A percentile compares a stretch with the other conserved stretches of the same genome.
Conservation (phyloP, 2,797 vertebrate species). For the Anabas testudineus region DNA sequence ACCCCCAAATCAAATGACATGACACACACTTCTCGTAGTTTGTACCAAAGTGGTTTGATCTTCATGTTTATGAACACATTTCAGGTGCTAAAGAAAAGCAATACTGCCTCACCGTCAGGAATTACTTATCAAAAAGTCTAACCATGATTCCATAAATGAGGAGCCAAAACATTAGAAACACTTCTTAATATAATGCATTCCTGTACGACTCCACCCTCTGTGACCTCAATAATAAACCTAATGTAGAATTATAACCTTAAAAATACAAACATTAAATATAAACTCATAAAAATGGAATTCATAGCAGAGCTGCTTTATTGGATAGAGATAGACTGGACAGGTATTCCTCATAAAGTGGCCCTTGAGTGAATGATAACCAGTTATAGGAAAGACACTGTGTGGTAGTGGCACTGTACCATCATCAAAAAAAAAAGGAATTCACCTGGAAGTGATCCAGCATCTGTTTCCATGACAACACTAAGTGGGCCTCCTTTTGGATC, state of each 20-base stretch:
- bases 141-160: no score
- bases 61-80: background rate
- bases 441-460: constrained; percentile 99
- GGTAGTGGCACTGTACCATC: background rate
- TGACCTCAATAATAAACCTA: no score
- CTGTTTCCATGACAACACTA: constrained; percentile 98
- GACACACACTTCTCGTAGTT: background rate
- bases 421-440: constrained; percentile 22
- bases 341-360: no score
- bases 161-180: no score
- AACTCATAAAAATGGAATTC: no score
- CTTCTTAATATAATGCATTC: no score
- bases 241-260: no score
- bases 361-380: no score
- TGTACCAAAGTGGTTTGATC: background rate
- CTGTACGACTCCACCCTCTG: no score
- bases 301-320: no score
- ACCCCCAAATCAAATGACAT: background rate
- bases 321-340: no score
- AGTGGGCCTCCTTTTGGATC: constrained; percentile 94
- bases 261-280: no score
- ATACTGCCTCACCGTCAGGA: background rate
- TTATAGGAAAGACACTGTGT: background rate
- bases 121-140: background rate
- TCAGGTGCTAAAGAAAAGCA: background rate